Base-by-base conservation (phyloP, 2,888 invertebrate species). In the Meiosimyza platycephala region DNA sequence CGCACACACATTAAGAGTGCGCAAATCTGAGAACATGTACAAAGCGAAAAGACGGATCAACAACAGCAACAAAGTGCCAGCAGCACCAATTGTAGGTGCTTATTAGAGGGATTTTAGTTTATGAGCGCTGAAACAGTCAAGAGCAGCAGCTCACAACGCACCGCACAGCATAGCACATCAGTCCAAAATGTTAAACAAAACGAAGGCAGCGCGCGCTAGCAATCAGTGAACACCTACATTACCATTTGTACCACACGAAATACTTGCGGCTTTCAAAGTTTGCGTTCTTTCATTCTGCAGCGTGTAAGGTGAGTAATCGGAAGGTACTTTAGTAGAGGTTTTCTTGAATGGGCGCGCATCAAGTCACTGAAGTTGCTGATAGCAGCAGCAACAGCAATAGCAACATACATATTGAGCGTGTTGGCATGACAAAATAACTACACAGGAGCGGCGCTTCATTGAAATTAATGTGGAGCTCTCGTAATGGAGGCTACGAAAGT, bases 1-100 rank as follows among this genome's bases (percentile, higher is more conserved):
- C 40, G 15, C 9, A 54, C 33, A 48, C 57, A 15, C 47, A 18
- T 11, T 11, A 15, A 15, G 3, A 18, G 11, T 12, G 55, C 55
- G 12, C 15, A 52, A 55, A 55, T 55, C 55, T 55, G 55, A 60
- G 22, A 60, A 60, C 59, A 60, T 33, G 6, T 13, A 7, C 13
- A 9, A 33, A 48, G 51, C 3, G 22, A 60, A 33, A 60, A 22
- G 22, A 13, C 82, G 15, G 1, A 28, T 2, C 83, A 83, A 81
- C 80, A 81, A 82, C 83, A 82, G 82, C 83, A 80, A 77, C 82
- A 81, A 22, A 12, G 28, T 12, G 33, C 28, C 22, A 60, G 59
- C 82, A 81, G 82, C 82, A 81, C 82, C 82, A 83, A 18, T 81
- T 78, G 78, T 75, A 81, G 79, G 80, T 77, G 82, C 81, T 81